These are phyloP conservation scores for Sitophilus oryzae DNA, from an alignment of 1,140 invertebrate species.

Conservation along the genomic window DNA sequence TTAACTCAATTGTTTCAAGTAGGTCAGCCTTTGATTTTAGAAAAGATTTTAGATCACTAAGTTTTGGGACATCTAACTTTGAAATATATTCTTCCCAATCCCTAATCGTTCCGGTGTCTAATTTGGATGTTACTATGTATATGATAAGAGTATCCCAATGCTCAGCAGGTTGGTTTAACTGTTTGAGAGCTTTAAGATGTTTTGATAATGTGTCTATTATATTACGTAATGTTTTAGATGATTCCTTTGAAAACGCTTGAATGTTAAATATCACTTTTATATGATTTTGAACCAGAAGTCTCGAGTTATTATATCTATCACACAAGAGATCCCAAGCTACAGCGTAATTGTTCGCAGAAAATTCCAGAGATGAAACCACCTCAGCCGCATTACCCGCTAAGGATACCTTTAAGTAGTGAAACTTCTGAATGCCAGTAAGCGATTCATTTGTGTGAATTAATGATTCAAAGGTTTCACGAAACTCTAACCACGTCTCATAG, in stretches of 20 bases:
- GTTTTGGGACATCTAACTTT: too few species aligned
- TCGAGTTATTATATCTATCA: conserved; percentile 19
- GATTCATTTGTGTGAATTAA: conserved; percentile 17
- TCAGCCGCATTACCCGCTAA: conserved; percentile 8
- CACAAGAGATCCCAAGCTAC: conserved; percentile 19
- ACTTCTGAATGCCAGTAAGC: conserved; percentile 15
- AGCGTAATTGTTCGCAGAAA: conserved; percentile 18
- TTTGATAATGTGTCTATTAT: conserved; percentile 1
- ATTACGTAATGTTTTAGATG: not conserved
- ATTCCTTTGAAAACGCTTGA: conserved; percentile 10
- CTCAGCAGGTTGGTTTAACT: too few species aligned
- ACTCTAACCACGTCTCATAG: conserved; percentile 23
- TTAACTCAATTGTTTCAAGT: too few species aligned
- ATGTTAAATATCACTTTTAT: conserved; percentile 13
- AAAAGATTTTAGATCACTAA: too few species aligned
- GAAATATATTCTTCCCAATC: too few species aligned
- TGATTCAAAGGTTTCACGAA: conserved; percentile 21
- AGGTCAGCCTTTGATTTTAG: too few species aligned
- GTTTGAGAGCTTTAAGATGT: not conserved
- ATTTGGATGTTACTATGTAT: too few species aligned
- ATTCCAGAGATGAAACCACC: conserved; percentile 15
- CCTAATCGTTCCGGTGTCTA: too few species aligned
- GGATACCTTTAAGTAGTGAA: conserved; percentile 19
- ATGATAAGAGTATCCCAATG: too few species aligned
- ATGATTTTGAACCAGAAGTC: conserved; percentile 19